Evolutionary conservation across 2,888 invertebrate genomes (phyloP).

Genomic region (Abrostola triplasia): DNA sequence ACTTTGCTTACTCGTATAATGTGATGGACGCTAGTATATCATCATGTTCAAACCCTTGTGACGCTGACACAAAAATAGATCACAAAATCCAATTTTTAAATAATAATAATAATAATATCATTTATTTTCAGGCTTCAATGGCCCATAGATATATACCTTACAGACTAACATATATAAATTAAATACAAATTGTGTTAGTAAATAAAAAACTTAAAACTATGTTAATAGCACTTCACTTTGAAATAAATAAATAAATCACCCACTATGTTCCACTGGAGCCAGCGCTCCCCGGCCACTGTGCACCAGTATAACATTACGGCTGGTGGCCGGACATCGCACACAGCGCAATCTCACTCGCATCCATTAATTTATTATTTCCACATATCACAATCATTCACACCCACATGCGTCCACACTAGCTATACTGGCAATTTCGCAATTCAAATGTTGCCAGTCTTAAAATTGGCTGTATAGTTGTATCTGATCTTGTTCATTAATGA

Average conservation of each 20-base stretch:
- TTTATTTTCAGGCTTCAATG: too few relatives aligned
- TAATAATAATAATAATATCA: too few relatives aligned
- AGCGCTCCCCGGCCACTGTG: constrained; percentile 60
- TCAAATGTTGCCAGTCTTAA: background rate
- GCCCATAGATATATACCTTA: too few relatives aligned
- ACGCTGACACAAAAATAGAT: background rate
- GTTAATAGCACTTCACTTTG: too few relatives aligned
- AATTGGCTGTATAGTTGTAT: background rate
- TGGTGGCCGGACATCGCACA: constrained; percentile 76
- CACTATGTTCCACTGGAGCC: constrained; percentile 35
- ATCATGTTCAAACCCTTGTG: too few relatives aligned
- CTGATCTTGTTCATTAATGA: too few relatives aligned
- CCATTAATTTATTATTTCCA: constrained; percentile 69
- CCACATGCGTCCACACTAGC: constrained; percentile 15
- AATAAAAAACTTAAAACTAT: too few relatives aligned
- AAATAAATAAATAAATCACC: too few relatives aligned
- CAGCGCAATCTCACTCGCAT: constrained; percentile 72
- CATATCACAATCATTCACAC: constrained; percentile 25
- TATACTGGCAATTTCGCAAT: background rate
- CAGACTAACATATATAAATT: too few relatives aligned
- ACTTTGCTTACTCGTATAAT: too few relatives aligned
- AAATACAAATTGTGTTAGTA: too few relatives aligned
- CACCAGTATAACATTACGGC: constrained; percentile 77
- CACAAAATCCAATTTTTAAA: background rate
- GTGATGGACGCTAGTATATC: too few relatives aligned